phyloP scores from a whole-genome alignment of 2,888 invertebrate genomes.

The Amiota communis region DNA sequence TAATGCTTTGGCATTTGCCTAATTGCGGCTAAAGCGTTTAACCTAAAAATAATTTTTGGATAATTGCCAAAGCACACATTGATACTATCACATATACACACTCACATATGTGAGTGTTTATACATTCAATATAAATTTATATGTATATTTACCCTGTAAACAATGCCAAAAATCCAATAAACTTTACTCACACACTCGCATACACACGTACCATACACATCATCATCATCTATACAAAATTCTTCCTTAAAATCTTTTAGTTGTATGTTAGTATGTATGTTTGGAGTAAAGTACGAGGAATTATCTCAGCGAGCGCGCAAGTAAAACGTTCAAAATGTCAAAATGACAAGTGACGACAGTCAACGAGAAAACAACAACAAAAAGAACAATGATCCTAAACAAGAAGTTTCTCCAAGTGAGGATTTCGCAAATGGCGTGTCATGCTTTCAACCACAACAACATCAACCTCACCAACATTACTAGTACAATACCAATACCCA shows the following conservation, averaged over 20 bases:
- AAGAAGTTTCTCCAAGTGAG: conserved; percentile 14
- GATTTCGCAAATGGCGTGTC: conserved; percentile 55
- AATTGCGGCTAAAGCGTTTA: conserved; percentile 53
- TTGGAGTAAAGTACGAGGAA: conserved; percentile 46
- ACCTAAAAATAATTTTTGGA: conserved; percentile 50
- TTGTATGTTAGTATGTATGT: conserved; percentile 1
- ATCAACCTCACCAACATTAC: neutral
- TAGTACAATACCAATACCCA: neutral
- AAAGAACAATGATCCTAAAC: conserved; percentile 13
- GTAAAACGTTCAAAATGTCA: conserved; percentile 47
- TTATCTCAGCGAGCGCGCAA: conserved; percentile 39
- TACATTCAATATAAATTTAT: neutral
- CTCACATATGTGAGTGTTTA: neutral
- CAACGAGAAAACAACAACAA: conserved; percentile 36
- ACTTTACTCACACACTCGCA: neutral
- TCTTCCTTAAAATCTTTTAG: no score
- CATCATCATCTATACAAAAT: neutral
- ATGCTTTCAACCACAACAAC: conserved; percentile 41
- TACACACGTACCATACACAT: conserved; percentile 2
- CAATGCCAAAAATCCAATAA: neutral
- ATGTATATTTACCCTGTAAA: neutral
- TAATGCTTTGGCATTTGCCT: conserved; percentile 41
- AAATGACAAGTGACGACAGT: conserved; percentile 56
- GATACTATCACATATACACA: conserved; percentile 34
- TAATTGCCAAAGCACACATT: conserved; percentile 50